These are phyloP conservation scores for Catharus minimus DNA, from an alignment of 2,113 vertebrate genomes.

Conservation along the genomic window DNA sequence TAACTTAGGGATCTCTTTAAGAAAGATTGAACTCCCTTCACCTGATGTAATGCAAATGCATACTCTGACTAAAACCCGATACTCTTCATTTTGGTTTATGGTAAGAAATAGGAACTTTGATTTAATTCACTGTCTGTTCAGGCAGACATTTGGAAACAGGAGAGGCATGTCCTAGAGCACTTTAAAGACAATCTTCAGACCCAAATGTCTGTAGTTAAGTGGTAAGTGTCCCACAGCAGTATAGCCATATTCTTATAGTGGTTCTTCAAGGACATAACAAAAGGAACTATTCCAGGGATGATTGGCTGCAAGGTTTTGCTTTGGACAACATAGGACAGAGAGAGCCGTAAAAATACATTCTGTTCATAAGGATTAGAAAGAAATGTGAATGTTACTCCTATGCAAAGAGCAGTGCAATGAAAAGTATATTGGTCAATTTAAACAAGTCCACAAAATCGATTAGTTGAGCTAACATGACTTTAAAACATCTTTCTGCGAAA, in stretches of 20 bases:
- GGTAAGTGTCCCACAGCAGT: neutral
- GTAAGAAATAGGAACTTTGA: neutral
- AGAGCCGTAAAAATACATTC: neutral
- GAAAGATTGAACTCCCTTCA: neutral
- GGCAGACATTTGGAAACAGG: neutral
- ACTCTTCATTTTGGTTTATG: neutral
- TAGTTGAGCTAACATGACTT: neutral
- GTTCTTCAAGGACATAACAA: neutral
- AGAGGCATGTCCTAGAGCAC: neutral
- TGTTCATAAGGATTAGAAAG: neutral
- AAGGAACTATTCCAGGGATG: neutral
- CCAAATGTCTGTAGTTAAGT: neutral
- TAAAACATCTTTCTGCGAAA: neutral
- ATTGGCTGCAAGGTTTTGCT: neutral
- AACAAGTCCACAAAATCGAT: neutral
- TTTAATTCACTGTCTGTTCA: neutral
- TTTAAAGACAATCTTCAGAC: neutral
- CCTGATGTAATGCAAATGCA: neutral
- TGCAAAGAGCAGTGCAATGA: neutral
- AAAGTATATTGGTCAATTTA: neutral
- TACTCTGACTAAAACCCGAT: neutral
- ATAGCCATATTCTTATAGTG: neutral
- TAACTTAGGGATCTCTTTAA: neutral
- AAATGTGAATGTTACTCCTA: neutral
- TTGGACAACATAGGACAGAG: neutral